phyloP scores from a whole-genome alignment of 2,113 vertebrate species.

The Ceyx cyanopectus region DNA sequence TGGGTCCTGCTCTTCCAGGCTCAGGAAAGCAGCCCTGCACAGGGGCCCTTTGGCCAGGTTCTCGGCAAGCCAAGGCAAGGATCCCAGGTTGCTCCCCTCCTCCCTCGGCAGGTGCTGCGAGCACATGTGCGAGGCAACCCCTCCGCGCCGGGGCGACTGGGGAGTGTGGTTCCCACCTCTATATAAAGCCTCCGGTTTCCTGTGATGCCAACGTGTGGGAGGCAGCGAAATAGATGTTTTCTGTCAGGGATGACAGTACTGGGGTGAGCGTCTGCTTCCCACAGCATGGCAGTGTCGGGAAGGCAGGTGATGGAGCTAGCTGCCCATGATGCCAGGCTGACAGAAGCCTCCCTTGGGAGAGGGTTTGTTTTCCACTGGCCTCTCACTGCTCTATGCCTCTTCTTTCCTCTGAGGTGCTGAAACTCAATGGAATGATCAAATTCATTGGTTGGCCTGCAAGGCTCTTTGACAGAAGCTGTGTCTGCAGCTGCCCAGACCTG shows the following conservation, averaged over 20 bases:
- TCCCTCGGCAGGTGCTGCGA: neutral
- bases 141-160: neutral
- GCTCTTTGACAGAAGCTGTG: neutral
- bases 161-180: constrained; percentile 35
- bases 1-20: neutral
- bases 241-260: constrained; percentile 1
- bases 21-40: neutral
- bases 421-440: fast-evolving
- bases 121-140: constrained; percentile 24
- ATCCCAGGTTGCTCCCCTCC: neutral
- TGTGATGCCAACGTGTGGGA: constrained; percentile 1
- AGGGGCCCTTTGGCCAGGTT: neutral
- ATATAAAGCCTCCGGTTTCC: constrained; percentile 1
- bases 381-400: neutral
- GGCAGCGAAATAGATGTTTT: constrained; percentile 1
- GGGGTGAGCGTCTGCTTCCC: neutral
- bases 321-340: fast-evolving
- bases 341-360: neutral
- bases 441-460: fast-evolving
- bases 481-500: fast-evolving
- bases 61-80: neutral
- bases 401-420: neutral
- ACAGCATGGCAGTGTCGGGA: neutral
- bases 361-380: neutral
- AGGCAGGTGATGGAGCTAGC: neutral